Evolutionary conservation across 2,113 vertebrate genomes (phyloP), one percentile per base, ranked within the genome.

Genomic region (Cottus gobio): DNA sequence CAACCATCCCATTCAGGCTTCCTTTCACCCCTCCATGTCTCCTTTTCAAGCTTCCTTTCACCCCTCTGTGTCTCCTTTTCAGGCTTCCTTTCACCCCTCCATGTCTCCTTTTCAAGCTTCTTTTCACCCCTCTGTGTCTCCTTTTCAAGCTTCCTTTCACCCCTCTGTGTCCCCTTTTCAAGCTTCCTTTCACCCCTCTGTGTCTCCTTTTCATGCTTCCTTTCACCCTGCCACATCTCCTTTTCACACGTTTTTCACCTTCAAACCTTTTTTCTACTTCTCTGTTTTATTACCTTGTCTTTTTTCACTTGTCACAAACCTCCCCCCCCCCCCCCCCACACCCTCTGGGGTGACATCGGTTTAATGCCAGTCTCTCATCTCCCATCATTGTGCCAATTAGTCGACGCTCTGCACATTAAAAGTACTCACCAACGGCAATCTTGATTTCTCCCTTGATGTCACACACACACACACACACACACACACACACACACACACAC

Each of bases 331-430:
- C 9, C 52, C 34, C 52, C 54, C 61, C n/a, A 30, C 31, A 16
- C 24, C 66, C 77, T 58, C 78, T 48, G 44, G 66, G 74, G 75
- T 72, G 78, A 79, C 65, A 85, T 85, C 74, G 77, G 44, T 72
- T 48, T 67, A 69, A 69, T 80, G 31, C 69, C 75, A 75, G 34
- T 77, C 82, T 83, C 83, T 88, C 78, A 74, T 85, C 73, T 79
- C 61, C 58, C 81, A 79, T 85, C 86, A 83, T 57, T 72, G 61
- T 84, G 73, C 86, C 89, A 89, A 74, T 88, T 90, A 90, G 77
- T 73, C 13, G 60, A 57, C 44, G 7, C 77, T 65, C 36, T 2
- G 36, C 79, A 84, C 83, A 77, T 86, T 79, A 67, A 89, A 77
- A 60, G 62, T 50, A 39, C 76, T 76, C 83, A 83, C 80, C 57